phyloP scores from a whole-genome alignment of 2,888 invertebrate species.

The Xanthostigma xanthostigma region DNA sequence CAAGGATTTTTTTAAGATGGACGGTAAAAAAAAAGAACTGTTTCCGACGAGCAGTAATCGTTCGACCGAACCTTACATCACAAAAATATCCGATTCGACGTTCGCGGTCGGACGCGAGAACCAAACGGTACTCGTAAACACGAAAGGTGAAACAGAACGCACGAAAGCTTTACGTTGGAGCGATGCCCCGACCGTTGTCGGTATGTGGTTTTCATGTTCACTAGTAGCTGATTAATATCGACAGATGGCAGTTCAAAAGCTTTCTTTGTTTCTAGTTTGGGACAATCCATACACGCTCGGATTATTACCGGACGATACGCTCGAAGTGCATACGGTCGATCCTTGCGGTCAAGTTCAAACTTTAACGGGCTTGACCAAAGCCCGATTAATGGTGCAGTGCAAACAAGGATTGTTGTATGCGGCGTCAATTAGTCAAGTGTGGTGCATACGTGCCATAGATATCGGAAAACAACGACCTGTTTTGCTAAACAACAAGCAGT shows the following conservation, averaged over 20 bases:
- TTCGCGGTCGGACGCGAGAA: constrained; percentile 79
- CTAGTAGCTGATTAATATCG: background rate
- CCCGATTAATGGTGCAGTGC: constrained; percentile 57
- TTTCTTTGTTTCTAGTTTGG: constrained; percentile 48
- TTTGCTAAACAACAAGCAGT: constrained; percentile 78
- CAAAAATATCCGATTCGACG: constrained; percentile 56
- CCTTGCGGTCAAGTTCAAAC: constrained; percentile 69
- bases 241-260: background rate
- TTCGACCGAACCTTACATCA: constrained; percentile 68
- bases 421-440: constrained; percentile 76
- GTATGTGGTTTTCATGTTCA: constrained; percentile 26
- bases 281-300: constrained; percentile 88
- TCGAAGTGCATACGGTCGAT: constrained; percentile 70
- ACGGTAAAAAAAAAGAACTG: constrained; percentile 59
- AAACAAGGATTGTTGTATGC: constrained; percentile 70
- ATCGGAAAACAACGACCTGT: constrained; percentile 70
- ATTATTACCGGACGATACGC: constrained; percentile 53
- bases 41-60: constrained; percentile 71
- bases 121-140: constrained; percentile 73
- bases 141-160: constrained; percentile 49
- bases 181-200: constrained; percentile 55
- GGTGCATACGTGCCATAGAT: constrained; percentile 72
- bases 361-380: constrained; percentile 58
- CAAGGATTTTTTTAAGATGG: constrained; percentile 19
- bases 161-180: constrained; percentile 66